Conservation (phyloP, 2,888 invertebrate species). For the Netelia virgata region DNA sequence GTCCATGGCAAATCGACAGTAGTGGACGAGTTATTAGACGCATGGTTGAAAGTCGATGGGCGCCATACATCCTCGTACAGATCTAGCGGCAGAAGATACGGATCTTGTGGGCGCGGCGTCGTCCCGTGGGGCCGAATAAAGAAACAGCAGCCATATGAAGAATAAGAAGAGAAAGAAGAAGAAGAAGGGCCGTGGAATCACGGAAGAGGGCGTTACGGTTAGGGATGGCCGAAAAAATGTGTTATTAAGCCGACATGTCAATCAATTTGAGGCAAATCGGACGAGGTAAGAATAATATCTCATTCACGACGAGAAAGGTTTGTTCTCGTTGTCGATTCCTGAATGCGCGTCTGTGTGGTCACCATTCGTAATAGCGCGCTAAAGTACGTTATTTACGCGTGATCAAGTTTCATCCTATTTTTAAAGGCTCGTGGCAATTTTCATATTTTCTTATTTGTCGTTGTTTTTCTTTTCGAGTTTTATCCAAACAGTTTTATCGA, state of each 20-base stretch:
- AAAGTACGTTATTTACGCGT: slow-evolving; percentile 75
- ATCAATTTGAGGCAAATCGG: slow-evolving; percentile 71
- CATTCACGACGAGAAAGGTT: slow-evolving; percentile 13
- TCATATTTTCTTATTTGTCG: background rate
- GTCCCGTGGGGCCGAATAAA: slow-evolving; percentile 52
- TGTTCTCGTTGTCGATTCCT: slow-evolving; percentile 44
- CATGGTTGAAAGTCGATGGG: slow-evolving; percentile 41
- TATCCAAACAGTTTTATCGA: slow-evolving; percentile 13
- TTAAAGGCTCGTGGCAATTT: background rate
- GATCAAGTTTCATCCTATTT: slow-evolving; percentile 58
- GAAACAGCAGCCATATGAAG: slow-evolving; percentile 41
- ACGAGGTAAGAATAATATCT: slow-evolving; percentile 32
- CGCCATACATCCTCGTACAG: slow-evolving; percentile 52
- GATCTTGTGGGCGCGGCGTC: slow-evolving; percentile 59
- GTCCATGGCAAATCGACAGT: slow-evolving; percentile 60
- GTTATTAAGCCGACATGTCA: slow-evolving; percentile 74
- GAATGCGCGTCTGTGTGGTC: slow-evolving; percentile 70
- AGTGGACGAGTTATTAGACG: slow-evolving; percentile 70
- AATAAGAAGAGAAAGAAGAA: slow-evolving; percentile 21
- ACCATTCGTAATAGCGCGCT: slow-evolving; percentile 70
- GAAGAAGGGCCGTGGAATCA: slow-evolving; percentile 49
- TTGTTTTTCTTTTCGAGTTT: background rate
- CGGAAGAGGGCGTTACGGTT: slow-evolving; percentile 64
- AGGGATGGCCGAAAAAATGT: slow-evolving; percentile 58
- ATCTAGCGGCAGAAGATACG: slow-evolving; percentile 54